phyloP scores from a whole-genome alignment of 2,888 invertebrate species.

The Metallyticus violacea region DNA sequence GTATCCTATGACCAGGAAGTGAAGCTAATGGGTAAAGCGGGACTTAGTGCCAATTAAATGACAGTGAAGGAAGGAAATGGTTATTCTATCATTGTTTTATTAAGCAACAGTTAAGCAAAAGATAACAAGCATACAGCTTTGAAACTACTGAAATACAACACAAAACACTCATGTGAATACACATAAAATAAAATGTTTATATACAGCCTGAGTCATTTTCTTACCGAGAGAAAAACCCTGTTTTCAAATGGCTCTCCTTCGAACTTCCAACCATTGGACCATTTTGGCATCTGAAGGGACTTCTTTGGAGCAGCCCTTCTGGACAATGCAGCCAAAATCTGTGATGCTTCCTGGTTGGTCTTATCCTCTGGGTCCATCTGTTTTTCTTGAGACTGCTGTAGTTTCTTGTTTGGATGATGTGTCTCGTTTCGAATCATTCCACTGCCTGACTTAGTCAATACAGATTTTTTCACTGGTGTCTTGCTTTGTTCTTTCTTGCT shows the following conservation, averaged over 20 bases:
- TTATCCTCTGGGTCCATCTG: constrained; percentile 31
- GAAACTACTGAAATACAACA: no score
- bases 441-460: background rate
- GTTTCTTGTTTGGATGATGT: background rate
- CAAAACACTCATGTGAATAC: no score
- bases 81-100: no score
- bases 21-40: no score
- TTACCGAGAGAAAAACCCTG: constrained; percentile 85
- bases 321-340: background rate
- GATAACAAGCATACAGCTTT: no score
- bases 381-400: background rate
- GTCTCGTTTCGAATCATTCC: background rate
- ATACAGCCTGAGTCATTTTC: constrained; percentile 41
- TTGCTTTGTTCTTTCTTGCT: constrained; percentile 5
- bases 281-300: constrained; percentile 58
- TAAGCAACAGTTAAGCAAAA: no score
- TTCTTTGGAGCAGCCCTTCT: constrained; percentile 40
- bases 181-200: background rate
- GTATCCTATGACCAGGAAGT: no score
- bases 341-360: constrained; percentile 31
- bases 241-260: constrained; percentile 79
- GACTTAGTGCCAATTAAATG: no score
- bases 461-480: background rate
- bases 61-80: no score
- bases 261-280: constrained; percentile 94